Evolutionary conservation across 2,888 invertebrate genomes (phyloP).

Genomic region (Campoletis raptor): DNA sequence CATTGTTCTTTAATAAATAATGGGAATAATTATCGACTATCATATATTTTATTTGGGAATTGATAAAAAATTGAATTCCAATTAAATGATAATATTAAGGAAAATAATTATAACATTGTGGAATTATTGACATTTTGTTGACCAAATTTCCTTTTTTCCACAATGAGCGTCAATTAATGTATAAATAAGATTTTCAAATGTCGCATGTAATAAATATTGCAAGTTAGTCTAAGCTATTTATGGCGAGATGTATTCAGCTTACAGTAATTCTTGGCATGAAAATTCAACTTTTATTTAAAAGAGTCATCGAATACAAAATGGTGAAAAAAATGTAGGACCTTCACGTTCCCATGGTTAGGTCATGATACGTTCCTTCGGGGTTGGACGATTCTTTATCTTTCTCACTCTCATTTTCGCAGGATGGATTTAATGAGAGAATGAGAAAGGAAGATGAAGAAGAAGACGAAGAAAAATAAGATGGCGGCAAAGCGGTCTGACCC

Average conservation of each 20-base stretch:
- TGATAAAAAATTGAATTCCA: too few species aligned
- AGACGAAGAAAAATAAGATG: slow-evolving; percentile 48
- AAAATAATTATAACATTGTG: background rate
- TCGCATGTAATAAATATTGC: background rate
- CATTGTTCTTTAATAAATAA: too few species aligned
- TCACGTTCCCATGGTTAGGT: slow-evolving; percentile 12
- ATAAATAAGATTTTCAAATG: background rate
- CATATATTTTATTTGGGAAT: too few species aligned
- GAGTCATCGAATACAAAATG: background rate
- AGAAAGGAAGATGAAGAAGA: slow-evolving; percentile 13
- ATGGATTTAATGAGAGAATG: slow-evolving; percentile 19
- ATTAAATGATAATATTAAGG: background rate
- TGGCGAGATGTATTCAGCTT: background rate
- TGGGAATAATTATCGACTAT: too few species aligned
- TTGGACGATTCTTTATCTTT: slow-evolving; percentile 10
- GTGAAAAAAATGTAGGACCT: slow-evolving; percentile 3
- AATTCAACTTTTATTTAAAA: background rate
- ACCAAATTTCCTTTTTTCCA: background rate
- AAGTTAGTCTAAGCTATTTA: background rate
- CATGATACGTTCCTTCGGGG: slow-evolving; percentile 6
- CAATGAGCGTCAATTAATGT: background rate
- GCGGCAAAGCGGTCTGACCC: slow-evolving; percentile 53
- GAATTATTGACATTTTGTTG: too few species aligned
- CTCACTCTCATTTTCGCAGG: background rate
- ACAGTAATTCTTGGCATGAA: background rate